Conservation (phyloP, 2,797 vertebrate genomes). For the Ctenopoma multispine region DNA sequence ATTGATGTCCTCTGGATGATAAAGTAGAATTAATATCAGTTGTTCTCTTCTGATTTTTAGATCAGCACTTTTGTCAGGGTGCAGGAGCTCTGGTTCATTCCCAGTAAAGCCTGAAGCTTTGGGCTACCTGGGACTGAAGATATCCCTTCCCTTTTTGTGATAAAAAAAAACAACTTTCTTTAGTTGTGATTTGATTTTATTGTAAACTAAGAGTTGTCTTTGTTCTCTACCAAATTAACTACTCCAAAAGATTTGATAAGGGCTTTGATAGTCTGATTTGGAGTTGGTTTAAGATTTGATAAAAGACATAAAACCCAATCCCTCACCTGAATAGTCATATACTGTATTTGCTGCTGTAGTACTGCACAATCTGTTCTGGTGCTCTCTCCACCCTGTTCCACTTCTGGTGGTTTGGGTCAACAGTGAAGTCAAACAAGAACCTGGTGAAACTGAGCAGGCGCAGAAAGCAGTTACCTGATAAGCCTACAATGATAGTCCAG, state of each 20-base stretch:
- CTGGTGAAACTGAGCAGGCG: slow-evolving; percentile 46
- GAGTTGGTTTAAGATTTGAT: background rate
- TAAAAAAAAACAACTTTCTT: no score
- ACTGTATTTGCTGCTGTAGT: background rate
- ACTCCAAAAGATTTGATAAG: background rate
- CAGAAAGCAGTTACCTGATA: slow-evolving; percentile 79
- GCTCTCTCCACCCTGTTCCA: background rate
- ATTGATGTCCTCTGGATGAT: background rate
- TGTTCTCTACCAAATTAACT: background rate
- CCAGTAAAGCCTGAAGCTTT: slow-evolving; percentile 80
- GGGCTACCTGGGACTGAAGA: slow-evolving; percentile 16
- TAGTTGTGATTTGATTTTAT: background rate
- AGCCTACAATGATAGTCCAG: slow-evolving; percentile 66
- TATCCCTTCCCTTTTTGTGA: no score
- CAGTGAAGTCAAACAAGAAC: slow-evolving; percentile 55
- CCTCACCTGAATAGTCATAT: background rate
- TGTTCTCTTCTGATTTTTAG: no score
- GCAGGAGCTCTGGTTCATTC: slow-evolving; percentile 94
- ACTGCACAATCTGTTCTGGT: slow-evolving; percentile 16
- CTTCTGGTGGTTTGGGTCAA: slow-evolving; percentile 35
- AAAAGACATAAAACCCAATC: no score
- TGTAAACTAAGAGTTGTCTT: background rate
- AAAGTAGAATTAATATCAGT: background rate
- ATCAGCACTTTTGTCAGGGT: slow-evolving; percentile 96
- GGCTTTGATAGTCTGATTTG: background rate